Base-by-base conservation (phyloP, 2,888 invertebrate genomes). In the Julus scanicus region DNA sequence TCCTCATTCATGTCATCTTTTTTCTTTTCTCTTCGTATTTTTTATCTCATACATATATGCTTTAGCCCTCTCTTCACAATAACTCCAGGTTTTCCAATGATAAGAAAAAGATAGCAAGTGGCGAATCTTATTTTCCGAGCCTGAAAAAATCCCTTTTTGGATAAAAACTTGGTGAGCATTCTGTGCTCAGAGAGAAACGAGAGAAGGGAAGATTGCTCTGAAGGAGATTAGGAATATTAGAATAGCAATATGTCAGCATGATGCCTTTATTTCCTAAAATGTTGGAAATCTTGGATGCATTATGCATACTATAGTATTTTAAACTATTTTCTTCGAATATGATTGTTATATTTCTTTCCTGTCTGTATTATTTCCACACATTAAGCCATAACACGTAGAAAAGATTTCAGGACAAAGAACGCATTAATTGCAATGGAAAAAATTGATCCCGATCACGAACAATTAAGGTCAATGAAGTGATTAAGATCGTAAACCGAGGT, bases 221-320 rank as follows among this genome's bases (percentile, higher is more conserved):
- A 71, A 71, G 48, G 48, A 84, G 84, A 84, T 84, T 84, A 84
- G 40, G 84, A 48, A 40, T 84, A 84, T 84, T 84, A 84, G 44
- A 84, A 84, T 84, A 84, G 84, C n/a, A n/a, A n/a, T n/a, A n/a
- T n/a, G 29, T 29, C 29, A 29, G 29, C 29, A 29, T 1, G 29
- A 29, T 29, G 29, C 1, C 29, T 29, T 29, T 29, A 29, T 29
- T 29, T 29, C 29, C 29, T 29, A 29, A 1, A 29, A 29, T 29
- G 29, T 29, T 29, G 29, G 29, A 29, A 29, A 29, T 29, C 29
- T 1, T 29, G 29, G 29, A 29, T 0, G n/a, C n/a, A n/a, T n/a
- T n/a, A n/a, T n/a, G n/a, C n/a, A n/a, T n/a, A n/a, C n/a, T n/a
- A n/a, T n/a, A n/a, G n/a, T n/a, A n/a, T n/a, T n/a, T n/a, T n/a